These are phyloP conservation scores for Molossus molossus DNA, from an alignment of 2,797 vertebrate species.

Conservation along the genomic window DNA sequence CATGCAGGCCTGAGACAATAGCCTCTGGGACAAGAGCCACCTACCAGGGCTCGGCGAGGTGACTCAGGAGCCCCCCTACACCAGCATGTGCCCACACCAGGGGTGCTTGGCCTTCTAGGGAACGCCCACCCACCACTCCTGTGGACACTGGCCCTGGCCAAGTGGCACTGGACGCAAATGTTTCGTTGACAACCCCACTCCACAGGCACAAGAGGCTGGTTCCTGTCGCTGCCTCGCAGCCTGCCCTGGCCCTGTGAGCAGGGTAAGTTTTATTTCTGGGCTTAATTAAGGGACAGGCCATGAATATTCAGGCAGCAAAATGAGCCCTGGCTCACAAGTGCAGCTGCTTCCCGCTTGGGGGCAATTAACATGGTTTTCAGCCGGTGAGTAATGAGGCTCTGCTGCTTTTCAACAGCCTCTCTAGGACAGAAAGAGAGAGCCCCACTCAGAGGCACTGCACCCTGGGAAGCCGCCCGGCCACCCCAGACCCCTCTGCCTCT, in stretches of 20 bases:
- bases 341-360: constrained; percentile 83
- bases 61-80: background rate
- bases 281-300: constrained; percentile 89
- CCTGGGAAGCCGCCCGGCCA: background rate
- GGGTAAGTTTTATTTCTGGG: constrained; percentile 86
- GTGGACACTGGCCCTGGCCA: constrained; percentile 63
- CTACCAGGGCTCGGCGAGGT: background rate
- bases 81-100: background rate
- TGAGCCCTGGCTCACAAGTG: constrained; percentile 79
- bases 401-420: constrained; percentile 81
- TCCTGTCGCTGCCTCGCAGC: constrained; percentile 68
- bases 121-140: background rate
- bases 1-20: background rate
- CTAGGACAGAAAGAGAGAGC: constrained; percentile 66
- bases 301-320: constrained; percentile 90
- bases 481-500: background rate
- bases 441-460: constrained; percentile 13
- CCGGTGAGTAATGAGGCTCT: constrained; percentile 72
- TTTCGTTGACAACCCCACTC: constrained; percentile 73
- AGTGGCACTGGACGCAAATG: constrained; percentile 70
- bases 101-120: constrained; percentile 49
- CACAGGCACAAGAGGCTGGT: constrained; percentile 71
- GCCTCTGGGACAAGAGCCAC: background rate
- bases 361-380: constrained; percentile 84
- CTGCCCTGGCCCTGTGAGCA: constrained; percentile 69